A percentile compares a stretch with the other conserved stretches of the same genome.
These are phyloP conservation scores for Pelusios castaneus DNA, from an alignment of 2,113 vertebrate genomes.

Conservation along the genomic window DNA sequence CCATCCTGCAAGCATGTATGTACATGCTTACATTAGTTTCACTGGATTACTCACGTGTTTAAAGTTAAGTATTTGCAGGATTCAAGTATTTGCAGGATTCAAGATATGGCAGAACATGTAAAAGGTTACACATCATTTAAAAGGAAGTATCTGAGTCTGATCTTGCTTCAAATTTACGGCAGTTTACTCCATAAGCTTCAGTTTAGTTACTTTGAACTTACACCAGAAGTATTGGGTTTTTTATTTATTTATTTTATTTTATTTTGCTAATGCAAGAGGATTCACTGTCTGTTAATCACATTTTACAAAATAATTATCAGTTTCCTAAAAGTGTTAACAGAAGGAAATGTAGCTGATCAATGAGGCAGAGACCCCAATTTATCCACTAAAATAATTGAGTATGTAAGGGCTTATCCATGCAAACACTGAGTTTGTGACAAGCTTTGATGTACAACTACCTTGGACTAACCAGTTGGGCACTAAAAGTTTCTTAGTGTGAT, in stretches of 20 bases:
- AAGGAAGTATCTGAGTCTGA: neutral
- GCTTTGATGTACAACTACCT: no score
- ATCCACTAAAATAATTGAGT: no score
- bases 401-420: no score
- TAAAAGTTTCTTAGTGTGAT: no score
- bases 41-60: neutral
- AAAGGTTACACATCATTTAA: neutral
- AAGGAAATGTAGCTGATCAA: no score
- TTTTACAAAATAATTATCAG: neutral
- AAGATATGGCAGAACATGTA: no score
- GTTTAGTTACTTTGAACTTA: neutral
- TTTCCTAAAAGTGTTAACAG: neutral
- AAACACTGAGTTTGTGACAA: no score
- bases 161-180: neutral
- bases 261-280: neutral
- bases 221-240: rapidly evolving
- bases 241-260: no score
- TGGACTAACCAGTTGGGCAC: no score
- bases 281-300: neutral
- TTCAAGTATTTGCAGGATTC: no score
- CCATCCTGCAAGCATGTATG: neutral
- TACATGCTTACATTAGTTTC: neutral
- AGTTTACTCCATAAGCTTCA: neutral
- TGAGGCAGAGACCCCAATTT: no score
- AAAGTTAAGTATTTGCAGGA: neutral